Evolutionary conservation across 2,113 vertebrate species (phyloP), one percentile per base, ranked within the genome.

Genomic region (Kryptolebias marmoratus): DNA sequence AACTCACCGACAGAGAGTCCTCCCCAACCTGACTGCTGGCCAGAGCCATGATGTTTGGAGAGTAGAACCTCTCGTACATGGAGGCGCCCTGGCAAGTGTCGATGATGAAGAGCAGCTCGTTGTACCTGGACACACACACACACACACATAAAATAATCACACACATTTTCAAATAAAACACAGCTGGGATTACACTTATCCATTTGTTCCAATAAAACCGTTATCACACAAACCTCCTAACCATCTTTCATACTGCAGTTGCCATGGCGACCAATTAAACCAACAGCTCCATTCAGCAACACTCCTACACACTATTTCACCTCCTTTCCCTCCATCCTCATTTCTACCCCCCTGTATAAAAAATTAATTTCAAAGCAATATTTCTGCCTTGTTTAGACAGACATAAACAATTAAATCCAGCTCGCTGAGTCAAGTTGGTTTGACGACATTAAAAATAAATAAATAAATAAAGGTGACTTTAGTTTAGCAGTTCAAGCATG

Each of bases 41-140:
- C 83, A 99, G 87, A 42, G 98, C 98, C 94, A 99, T 97, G 81
- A 99, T 94, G 84, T 98, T 99, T 7, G 97, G 97, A 11, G 98
- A 99, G 90, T 99, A 99, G 91, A 99, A 99, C 30, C 96, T 93
- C 82, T 99, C 97, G 54, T 99, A 99, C 98, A 99, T 99, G 81
- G 98, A 99, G 49, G 97, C 98, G 30, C 97, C 98, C 93, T 99
- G 98, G 80, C 98, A 99, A 45, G 98, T 99, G 80, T 99, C 98
- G 62, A 99, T 99, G 85, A 99, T 98, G 91, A 99, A 99, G 64
- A 99, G 91, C 82, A 99, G 87, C 73, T 99, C 98, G 3, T 98
- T 97, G 87, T 99, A 99, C 86, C 98, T 99, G 91, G 81, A 93
- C 31, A 27, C 0, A 83, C 5, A 57, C 31, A 16, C 0, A 83